Evolutionary conservation across 2,113 vertebrate genomes (phyloP), one percentile per base, ranked within the genome.

Genomic region (Atrichornis clamosus): DNA sequence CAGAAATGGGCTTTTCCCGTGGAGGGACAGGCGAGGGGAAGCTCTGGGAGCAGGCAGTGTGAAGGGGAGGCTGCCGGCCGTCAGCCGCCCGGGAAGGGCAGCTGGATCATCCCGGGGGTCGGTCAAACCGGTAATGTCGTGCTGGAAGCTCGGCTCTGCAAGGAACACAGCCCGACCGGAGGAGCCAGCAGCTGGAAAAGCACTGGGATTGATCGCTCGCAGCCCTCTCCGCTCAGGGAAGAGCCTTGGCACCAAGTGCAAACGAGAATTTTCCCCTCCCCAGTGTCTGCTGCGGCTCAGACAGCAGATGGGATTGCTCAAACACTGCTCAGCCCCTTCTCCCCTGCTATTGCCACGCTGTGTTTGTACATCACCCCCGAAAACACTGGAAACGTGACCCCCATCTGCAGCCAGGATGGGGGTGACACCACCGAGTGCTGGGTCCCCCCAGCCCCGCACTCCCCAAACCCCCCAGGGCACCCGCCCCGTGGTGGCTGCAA

Each of bases 291-390:
- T 84, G 78, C 35, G 20, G 86, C 94, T 91, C 95, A 79, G 90
- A 95, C 78, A 95, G 87, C 97, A 97, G 97, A 97, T 96, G 96
- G 97, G 92, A 97, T 39, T 93, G 92, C 95, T 98, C 90, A 97
- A 69, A 88, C 82, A 9, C 69, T 1, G 39, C 75, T 92, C 92
- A 55, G 84, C n/a, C 49, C 73, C 44, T 68, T 52, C 44, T 28
- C 35, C 62, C 49, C 93, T 30, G 63, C 83, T 23, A 6, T 6
- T 41, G 86, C 88, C 85, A 58, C 1, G 5, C 86, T 28, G 55
- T 5, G 11, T 24, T 55, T 35, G 13, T 0, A 41, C 27, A 19
- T 63, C 62, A 13, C 11, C 35, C 75, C 73, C 16, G 28, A 16
- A 30, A 55, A 63, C 22, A 0, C 21, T 2, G 5, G 33, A 55